Conservation (phyloP, 2,113 vertebrate genomes). For the Amphiprion percula region DNA sequence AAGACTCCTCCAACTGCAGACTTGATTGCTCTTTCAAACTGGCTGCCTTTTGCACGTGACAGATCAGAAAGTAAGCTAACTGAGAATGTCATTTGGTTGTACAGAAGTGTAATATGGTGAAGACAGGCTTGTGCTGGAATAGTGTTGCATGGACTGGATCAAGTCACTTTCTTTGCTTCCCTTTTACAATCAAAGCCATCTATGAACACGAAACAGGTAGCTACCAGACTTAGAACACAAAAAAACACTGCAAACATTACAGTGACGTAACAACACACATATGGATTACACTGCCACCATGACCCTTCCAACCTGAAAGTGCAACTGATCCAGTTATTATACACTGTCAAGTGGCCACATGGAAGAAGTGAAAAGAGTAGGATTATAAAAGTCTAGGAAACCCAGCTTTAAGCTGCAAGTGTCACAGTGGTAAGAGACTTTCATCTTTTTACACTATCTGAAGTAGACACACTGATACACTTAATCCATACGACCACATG, state of each 20-base stretch:
- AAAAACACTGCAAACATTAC: conserved; percentile 10
- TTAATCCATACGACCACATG: conserved; percentile 64
- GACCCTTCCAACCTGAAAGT: conserved; percentile 2
- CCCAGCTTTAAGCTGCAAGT: conserved; percentile 29
- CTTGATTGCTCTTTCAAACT: no score
- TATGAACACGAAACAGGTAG: no score
- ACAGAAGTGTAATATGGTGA: no score
- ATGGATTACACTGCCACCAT: conserved; percentile 26
- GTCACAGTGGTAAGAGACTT: conserved; percentile 42
- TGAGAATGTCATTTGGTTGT: no score
- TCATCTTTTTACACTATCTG: conserved; percentile 62
- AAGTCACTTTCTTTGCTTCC: no score
- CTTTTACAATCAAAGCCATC: no score
- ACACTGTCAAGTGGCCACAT: conserved; percentile 35
- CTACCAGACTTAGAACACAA: no score
- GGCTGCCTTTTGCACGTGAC: no score
- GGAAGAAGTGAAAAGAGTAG: conserved; percentile 24
- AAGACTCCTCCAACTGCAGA: no score
- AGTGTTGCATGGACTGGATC: no score
- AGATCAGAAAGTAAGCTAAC: no score
- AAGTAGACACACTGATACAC: conserved; percentile 60
- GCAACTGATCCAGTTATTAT: conserved; percentile 26
- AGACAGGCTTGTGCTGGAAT: no score
- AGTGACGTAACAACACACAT: conserved; percentile 16
- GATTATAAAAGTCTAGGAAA: conserved; percentile 26